Base-by-base conservation (phyloP, 23 tunicate species). In the Trididemnum miniatum region DNA sequence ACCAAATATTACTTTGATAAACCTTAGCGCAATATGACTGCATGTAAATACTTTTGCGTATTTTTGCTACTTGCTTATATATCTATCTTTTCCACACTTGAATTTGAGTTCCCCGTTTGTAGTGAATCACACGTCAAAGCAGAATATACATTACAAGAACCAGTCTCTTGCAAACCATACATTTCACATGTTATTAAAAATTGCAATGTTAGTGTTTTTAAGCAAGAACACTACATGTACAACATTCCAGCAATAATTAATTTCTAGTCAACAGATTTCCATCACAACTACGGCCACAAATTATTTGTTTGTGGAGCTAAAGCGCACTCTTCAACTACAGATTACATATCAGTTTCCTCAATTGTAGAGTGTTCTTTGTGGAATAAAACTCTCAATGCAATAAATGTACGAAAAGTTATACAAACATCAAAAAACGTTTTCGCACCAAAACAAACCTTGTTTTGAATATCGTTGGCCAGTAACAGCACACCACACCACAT, bases 161-260 rank as follows among this genome's bases (percentile, higher is more conserved):
- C 54, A 44, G 15, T 15, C 54, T 15, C 54, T 44, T 44, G 54
- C 54, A 44, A 44, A 44, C 12, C 9, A 44, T 44, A 44, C 54
- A 44, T 44, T 7, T 15, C 54, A 44, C 54, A 44, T 44, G 9
- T 44, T 7, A 44, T 44, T 7, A 44, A 44, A 44, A 9, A 44
- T 7, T 44, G 54, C 15, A 44, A 44, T 15, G 54, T 44, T 44
- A 62, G 67, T 62, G 29, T 62, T 62, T 62, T 62, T n/a, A n/a
- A 62, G 22, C 67, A 62, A n/a, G 67, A 62, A 62, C 67, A 62
- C 5, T 62, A 62, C 29, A 4, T 62, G 29, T 62, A 62, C 29
- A 62, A 62, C 20, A 62, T 62, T 4, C 67, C 67, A 62, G 67
- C 29, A 62, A 62, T 62, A n/a, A n/a, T n/a, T n/a, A n/a, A n/a